Percentiles rank a stretch among this genome's conserved stretches.
These are phyloP conservation scores for Melanostoma mellinum DNA, from an alignment of 2,888 invertebrate species.

Conservation along the genomic window DNA sequence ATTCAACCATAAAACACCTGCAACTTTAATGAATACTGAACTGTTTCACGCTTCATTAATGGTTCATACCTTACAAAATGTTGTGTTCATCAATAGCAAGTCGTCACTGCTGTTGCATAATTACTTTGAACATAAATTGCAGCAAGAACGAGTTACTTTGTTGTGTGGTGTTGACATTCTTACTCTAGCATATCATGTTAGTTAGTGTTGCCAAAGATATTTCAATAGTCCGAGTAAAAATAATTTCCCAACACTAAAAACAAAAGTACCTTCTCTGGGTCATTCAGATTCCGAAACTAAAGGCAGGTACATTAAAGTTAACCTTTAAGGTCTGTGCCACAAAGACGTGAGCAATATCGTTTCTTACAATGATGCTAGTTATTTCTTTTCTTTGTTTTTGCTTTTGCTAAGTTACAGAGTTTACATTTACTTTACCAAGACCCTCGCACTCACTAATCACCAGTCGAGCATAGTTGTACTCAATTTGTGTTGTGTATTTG, in stretches of 20 bases:
- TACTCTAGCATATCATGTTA: slow-evolving; percentile 8
- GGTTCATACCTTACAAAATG: slow-evolving; percentile 7
- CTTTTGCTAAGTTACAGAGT: slow-evolving; percentile 25
- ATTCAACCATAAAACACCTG: slow-evolving; percentile 13
- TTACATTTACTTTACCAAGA: slow-evolving; percentile 30
- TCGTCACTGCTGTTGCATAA: slow-evolving; percentile 34
- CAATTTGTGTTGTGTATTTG: slow-evolving; percentile 26
- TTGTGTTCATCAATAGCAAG: slow-evolving; percentile 33
- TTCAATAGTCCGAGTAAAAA: background rate
- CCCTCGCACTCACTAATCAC: slow-evolving; percentile 46
- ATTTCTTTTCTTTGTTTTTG: slow-evolving; percentile 25
- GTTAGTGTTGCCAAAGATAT: slow-evolving; percentile 4
- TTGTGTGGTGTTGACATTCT: slow-evolving; percentile 34
- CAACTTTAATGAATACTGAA: background rate
- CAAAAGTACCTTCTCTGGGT: slow-evolving; percentile 17
- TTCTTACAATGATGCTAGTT: slow-evolving; percentile 3
- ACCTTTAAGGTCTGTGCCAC: slow-evolving; percentile 50
- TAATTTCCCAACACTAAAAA: slow-evolving; percentile 14
- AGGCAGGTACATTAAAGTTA: slow-evolving; percentile 39
- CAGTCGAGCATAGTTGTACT: slow-evolving; percentile 60
- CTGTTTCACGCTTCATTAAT: slow-evolving; percentile 34
- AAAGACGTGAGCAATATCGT: slow-evolving; percentile 20
- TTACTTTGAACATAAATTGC: slow-evolving; percentile 5
- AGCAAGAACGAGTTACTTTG: background rate
- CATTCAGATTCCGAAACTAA: slow-evolving; percentile 20